These are phyloP conservation scores for Pectinophora gossypiella DNA, from an alignment of 1,140 invertebrate genomes.

Conservation along the genomic window DNA sequence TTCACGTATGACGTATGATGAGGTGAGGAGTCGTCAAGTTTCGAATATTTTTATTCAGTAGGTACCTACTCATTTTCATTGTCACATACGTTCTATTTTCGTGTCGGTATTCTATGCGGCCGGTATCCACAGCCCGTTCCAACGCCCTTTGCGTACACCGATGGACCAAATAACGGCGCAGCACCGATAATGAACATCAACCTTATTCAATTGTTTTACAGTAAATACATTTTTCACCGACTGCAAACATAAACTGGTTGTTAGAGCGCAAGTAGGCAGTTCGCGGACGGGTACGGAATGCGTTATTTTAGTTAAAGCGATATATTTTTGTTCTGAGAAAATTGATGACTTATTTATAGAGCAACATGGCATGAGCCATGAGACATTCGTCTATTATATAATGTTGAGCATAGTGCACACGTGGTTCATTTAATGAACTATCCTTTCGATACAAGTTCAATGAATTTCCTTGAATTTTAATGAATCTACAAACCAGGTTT, in stretches of 20 bases:
- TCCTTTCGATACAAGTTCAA: constrained; percentile 26
- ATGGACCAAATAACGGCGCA: constrained; percentile 10
- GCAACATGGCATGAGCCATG: no score
- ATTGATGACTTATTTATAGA: constrained; percentile 31
- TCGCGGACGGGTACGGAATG: constrained; percentile 15
- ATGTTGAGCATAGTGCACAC: no score
- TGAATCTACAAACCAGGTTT: constrained; percentile 20
- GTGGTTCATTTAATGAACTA: no score
- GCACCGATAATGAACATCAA: constrained; percentile 6
- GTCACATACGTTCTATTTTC: no score
- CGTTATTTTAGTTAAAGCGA: constrained; percentile 21
- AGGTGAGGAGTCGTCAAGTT: no score
- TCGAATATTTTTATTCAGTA: no score
- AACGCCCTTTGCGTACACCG: constrained; percentile 22
- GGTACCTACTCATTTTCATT: no score
- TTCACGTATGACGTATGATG: no score
- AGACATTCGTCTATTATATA: no score
- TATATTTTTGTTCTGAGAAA: constrained; percentile 31
- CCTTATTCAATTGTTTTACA: constrained; percentile 3
- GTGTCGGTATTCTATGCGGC: constrained; percentile 20
- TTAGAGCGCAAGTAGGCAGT: constrained; percentile 8
- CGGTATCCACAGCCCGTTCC: constrained; percentile 17
- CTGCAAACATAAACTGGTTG: not conserved
- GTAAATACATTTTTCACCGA: not conserved
- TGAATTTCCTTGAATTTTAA: constrained; percentile 47